Evolutionary conservation across 1,140 invertebrate species (phyloP).

Genomic region (Leptinotarsa undecemlineata): DNA sequence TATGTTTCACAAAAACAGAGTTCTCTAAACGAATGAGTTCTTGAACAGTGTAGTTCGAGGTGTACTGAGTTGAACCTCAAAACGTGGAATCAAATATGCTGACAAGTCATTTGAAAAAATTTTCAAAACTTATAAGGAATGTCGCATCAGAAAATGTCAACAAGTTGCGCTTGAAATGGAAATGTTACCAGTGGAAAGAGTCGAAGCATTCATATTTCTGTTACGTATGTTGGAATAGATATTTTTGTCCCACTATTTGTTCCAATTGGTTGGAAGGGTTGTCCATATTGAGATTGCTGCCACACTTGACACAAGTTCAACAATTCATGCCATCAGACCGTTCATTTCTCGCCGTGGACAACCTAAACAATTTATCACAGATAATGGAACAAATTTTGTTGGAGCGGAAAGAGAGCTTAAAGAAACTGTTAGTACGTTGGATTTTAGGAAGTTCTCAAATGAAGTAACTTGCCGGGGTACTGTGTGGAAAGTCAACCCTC

Average conservation of each 20-base stretch:
- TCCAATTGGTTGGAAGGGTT: not conserved
- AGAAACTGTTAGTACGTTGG: not conserved
- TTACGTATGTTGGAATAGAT: not conserved
- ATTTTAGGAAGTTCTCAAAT: not conserved
- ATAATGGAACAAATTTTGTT: not conserved
- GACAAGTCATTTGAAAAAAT: not conserved
- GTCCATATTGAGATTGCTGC: not conserved
- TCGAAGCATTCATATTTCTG: not conserved
- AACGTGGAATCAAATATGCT: no score
- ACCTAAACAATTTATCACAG: not conserved
- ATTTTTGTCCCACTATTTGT: not conserved
- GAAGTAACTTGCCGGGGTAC: not conserved
- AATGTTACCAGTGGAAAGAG: not conserved
- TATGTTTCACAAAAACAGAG: no score
- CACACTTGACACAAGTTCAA: not conserved
- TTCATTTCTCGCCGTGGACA: not conserved
- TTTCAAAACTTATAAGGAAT: not conserved
- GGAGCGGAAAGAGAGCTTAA: not conserved
- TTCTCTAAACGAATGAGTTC: no score
- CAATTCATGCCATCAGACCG: not conserved
- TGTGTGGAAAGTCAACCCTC: not conserved
- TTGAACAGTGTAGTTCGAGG: no score
- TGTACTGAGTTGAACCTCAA: no score
- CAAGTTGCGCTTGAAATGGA: not conserved
- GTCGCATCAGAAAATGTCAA: not conserved